A percentile compares a stretch with the other conserved stretches of the same genome.
Conservation (phyloP, 2,113 vertebrate genomes). For the Gobiocypris rarus region DNA sequence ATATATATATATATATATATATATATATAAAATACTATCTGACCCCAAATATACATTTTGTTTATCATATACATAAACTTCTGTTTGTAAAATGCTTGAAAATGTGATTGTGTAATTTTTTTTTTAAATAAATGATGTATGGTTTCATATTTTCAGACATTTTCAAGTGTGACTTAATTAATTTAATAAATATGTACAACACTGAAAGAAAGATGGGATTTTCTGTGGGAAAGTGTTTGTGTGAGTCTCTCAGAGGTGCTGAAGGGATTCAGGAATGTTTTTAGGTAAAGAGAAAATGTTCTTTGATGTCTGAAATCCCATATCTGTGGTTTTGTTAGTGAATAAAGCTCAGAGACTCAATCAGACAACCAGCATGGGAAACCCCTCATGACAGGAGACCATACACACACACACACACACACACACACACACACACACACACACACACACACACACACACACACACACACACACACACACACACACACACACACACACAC, state of each 20-base stretch:
- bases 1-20: too few species aligned
- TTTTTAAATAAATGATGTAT: neutral
- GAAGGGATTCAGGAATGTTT: constrained; percentile 52
- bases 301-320: constrained; percentile 70
- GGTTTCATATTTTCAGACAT: neutral
- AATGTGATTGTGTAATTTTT: neutral
- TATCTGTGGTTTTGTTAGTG: constrained; percentile 61
- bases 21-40: too few species aligned
- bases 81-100: neutral
- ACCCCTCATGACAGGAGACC: constrained; percentile 63
- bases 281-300: constrained; percentile 50
- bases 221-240: constrained; percentile 35
- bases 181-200: neutral
- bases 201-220: neutral
- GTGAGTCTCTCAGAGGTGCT: constrained; percentile 47
- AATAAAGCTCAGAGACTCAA: constrained; percentile 64
- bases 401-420: constrained; percentile 42
- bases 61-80: neutral
- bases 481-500: neutral
- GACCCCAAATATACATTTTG: neutral
- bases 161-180: neutral
- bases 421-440: constrained; percentile 22
- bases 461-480: constrained; percentile 23
- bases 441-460: constrained; percentile 25
- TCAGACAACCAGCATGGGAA: constrained; percentile 71